Evolutionary conservation across 1,140 invertebrate species (phyloP), one percentile per base, ranked within the genome.

Genomic region (Heliconius hewitsoni): DNA sequence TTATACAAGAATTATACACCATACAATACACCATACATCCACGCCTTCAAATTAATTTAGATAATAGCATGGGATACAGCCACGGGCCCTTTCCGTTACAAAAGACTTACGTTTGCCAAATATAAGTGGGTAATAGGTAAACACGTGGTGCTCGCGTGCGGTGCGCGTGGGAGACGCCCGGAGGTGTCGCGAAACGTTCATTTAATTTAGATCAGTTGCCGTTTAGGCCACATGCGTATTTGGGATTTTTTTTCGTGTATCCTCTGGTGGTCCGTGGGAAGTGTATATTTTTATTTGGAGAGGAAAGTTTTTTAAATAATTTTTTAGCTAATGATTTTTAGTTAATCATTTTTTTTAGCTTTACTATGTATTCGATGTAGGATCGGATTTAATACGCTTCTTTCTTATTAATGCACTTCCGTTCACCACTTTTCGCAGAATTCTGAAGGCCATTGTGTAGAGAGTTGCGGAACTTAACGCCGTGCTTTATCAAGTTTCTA

Each of bases 1-100:
- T 42, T 73, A 23, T n/a, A 8, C 42, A 73, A 52, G n/a, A 52
- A 73, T 50, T 23, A 30, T 27, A 16, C 16, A 18, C 16, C 13
- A 66, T 66, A 66, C 0, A 42, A 30, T 27, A 16, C 16, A 18
- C 16, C 13, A 66, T 66, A 66, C 0, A 42, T n/a, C 19, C 71
- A 71, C 71, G 71, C 37, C 71, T 72, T 19, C 71, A 72, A 39
- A 72, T 72, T n/a, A 52, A 11, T 73, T 52, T 46, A 16, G 42
- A 78, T 71, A 71, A 60, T 75, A 79, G 85, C 86, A 85, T 91
- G 90, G 83, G 90, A 91, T 87, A 84, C 73, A 46, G 89, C 90
- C 82, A 55, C 80, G 13, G 86, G 90, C 85, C n/a, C 13, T 66
- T 66, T 66, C 60, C 13, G 72, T 85, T 90, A 87, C 81, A 84